These are phyloP conservation scores for Semicossyphus pulcher DNA, from an alignment of 2,113 vertebrate species.

Conservation along the genomic window DNA sequence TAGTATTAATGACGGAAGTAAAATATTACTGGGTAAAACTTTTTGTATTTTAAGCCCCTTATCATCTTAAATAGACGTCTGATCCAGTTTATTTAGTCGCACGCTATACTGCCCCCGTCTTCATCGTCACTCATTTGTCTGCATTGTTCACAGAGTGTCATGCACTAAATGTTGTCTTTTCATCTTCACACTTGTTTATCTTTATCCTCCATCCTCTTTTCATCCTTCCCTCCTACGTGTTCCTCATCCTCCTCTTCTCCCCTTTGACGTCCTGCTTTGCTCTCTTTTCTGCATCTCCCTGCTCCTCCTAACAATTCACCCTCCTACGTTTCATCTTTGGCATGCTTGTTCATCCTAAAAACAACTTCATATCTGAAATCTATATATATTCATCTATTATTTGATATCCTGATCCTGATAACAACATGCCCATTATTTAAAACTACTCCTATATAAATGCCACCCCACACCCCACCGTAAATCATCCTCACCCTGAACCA, in stretches of 20 bases:
- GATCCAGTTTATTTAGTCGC: neutral
- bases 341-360: neutral
- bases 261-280: slow-evolving; percentile 29
- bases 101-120: neutral
- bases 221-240: slow-evolving; percentile 30
- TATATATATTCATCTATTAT: slow-evolving; percentile 8
- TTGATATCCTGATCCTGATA: slow-evolving; percentile 1
- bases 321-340: slow-evolving; percentile 6
- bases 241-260: slow-evolving; percentile 20
- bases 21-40: neutral
- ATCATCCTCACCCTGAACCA: neutral
- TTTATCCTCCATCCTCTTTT: slow-evolving; percentile 44
- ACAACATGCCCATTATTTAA: slow-evolving; percentile 2
- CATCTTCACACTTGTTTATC: slow-evolving; percentile 50
- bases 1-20: neutral
- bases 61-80: neutral
- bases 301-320: slow-evolving; percentile 5
- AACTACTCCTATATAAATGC: neutral
- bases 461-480: neutral
- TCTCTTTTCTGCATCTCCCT: slow-evolving; percentile 31
- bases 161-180: slow-evolving; percentile 64
- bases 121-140: slow-evolving; percentile 46
- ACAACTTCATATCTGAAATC: neutral
- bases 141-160: slow-evolving; percentile 52
- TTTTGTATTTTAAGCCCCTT: neutral